A percentile compares a stretch with the other conserved stretches of the same genome.
These are phyloP conservation scores for Synergus japonicus DNA, from an alignment of 2,888 invertebrate genomes.

Conservation along the genomic window DNA sequence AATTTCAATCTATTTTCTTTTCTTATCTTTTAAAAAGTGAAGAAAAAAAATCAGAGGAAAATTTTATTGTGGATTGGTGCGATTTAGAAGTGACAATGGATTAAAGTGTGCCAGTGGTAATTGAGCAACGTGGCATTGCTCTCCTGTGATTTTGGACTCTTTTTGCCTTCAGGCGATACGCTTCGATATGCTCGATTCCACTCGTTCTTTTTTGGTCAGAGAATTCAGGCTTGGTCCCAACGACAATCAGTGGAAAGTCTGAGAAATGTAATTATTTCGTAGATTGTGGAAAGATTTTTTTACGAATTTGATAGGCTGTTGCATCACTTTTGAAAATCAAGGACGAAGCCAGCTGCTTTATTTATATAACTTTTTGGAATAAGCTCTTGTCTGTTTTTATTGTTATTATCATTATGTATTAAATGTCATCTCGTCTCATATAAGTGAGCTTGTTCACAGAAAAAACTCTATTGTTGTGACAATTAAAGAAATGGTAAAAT, in stretches of 20 bases:
- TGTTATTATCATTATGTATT: too few species aligned
- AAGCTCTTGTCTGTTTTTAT: background rate
- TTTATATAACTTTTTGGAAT: background rate
- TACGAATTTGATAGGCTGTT: background rate
- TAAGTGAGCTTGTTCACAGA: too few species aligned
- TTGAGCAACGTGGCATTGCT: constrained; percentile 36
- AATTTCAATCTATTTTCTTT: background rate
- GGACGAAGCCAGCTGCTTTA: background rate
- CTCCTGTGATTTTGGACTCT: constrained; percentile 18
- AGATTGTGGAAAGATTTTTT: background rate
- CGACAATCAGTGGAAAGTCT: constrained; percentile 15
- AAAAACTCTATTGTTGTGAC: too few species aligned
- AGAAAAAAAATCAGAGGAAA: background rate
- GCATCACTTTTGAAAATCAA: background rate
- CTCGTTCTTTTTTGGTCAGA: constrained; percentile 1
- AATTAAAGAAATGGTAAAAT: too few species aligned
- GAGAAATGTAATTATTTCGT: constrained; percentile 20
- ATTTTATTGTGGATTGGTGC: background rate
- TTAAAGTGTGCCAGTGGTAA: constrained; percentile 32
- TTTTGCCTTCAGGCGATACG: constrained; percentile 9
- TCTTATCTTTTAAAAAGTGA: background rate
- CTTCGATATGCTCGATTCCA: background rate
- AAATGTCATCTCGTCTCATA: too few species aligned
- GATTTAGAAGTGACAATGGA: constrained; percentile 3
- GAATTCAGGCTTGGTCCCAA: background rate